phyloP scores from a whole-genome alignment of 2,888 invertebrate genomes.

The Hoplodrina ambigua region DNA sequence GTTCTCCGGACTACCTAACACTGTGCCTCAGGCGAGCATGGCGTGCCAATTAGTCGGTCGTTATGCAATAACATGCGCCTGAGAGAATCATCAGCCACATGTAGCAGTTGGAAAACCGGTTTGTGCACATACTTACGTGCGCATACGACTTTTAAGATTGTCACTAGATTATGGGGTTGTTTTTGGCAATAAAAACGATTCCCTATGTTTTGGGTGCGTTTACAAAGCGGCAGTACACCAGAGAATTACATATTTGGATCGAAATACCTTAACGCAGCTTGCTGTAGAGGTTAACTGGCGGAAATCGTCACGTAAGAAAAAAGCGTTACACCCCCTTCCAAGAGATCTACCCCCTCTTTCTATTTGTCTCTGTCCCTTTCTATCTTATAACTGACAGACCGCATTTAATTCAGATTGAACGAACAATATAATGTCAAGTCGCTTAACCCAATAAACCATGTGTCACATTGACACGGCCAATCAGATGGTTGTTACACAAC shows the following conservation, averaged over 20 bases:
- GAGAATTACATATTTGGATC: neutral
- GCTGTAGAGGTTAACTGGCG: no score
- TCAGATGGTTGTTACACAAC: conserved; percentile 73
- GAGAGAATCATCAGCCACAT: conserved; percentile 46
- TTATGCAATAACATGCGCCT: conserved; percentile 49
- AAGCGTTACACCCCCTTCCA: no score
- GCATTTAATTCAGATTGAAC: neutral
- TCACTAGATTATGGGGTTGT: neutral
- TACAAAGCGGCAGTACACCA: neutral
- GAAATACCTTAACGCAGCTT: no score
- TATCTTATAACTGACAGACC: no score
- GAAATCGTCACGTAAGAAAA: no score
- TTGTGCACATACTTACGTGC: conserved; percentile 1
- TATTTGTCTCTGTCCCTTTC: no score
- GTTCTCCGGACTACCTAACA: conserved; percentile 21
- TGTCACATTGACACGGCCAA: conserved; percentile 67
- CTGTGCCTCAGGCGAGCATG: conserved; percentile 28
- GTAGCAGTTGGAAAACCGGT: conserved; percentile 25
- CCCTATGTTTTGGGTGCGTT: no score
- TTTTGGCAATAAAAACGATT: no score
- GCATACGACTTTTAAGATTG: conserved; percentile 7
- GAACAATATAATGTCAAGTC: neutral
- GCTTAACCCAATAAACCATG: conserved; percentile 36
- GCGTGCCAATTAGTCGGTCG: conserved; percentile 50
- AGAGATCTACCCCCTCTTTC: no score